Evolutionary conservation across 2,113 vertebrate genomes (phyloP), one percentile per base, ranked within the genome.

Genomic region (Todiramphus saurophagus): DNA sequence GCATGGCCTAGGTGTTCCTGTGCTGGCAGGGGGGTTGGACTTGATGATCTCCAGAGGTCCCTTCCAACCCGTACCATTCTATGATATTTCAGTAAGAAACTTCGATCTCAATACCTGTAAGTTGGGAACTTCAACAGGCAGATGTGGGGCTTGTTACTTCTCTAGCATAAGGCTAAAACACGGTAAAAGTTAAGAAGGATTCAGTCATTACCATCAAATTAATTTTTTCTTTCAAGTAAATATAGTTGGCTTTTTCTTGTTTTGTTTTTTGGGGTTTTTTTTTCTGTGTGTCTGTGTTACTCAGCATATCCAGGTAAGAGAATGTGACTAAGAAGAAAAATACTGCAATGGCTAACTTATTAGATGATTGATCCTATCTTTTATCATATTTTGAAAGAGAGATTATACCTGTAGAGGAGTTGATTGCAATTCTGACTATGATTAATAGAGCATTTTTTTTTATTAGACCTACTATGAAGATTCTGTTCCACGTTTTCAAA

Each of bases 371-470:
- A 90, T 89, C 73, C 56, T 74, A 53, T 87, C 55, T 92, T 92
- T 93, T 92, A 70, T 81, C 73, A 70, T 63, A 70, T 86, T 92
- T 94, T 94, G 72, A 93, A 73, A 85, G 56, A 87, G 44, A 78
- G 50, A 87, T 93, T 92, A 78, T 80, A 89, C 73, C 69, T 95
- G 80, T 89, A 94, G 60, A 81, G 69, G 76, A 87, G 31, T 81
- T 81, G 89, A 93, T 94, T 4, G 2, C 51, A 64, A 77, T 78
- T 84, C 68, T 91, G 76, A 89, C 81, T 77, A 78, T 81, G 80
- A 95, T 95, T 95, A 94, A 95, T 84, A 51, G 60, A 78, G n/a
- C 3, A 7, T 30, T 74, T 88, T 88, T 87, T 80, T 84, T 83
- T 70, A 73, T 82, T 78, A 78, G 43, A 68, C 30, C 37, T 89